Base-by-base conservation (phyloP, 2,888 invertebrate genomes). In the Monopis laevigella region DNA sequence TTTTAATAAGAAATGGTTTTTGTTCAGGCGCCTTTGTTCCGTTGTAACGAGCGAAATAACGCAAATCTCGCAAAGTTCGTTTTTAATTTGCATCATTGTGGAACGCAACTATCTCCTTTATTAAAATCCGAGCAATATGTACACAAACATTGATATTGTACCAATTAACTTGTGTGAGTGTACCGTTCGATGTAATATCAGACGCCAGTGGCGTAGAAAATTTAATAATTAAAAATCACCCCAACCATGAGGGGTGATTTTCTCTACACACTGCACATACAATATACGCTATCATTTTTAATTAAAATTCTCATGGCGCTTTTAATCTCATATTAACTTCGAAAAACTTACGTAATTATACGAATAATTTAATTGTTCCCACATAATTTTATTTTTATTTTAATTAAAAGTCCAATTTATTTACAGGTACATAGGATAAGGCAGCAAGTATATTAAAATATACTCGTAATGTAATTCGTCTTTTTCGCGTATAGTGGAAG, bases 211-310 rank as follows among this genome's bases (percentile, higher is more conserved):
- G 74, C 70, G 71, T 69, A 71, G 69, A 75, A 63, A 72, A 70
- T 75, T 74, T 75, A 75, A 77, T 77, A 74, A 78, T 77, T 75
- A 75, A 80, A 78, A 80, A 75, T 71, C 75, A 69, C 77, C 77
- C 75, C 69, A 62, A 54, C 62, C 56, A 51, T 54, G 53, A 55
- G 58, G 64, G 68, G 66, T 62, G 56, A 28, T 40, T 39, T 29
- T 28, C 21, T 49, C 52, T 55, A 56, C 59, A 57, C 55, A 65
- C 62, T 62, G 69, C 62, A 68, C 65, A n/a, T n/a, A n/a, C n/a
- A 71, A 73, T 67, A 72, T 61, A 57, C 62, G 68, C 68, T 74
- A 74, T 71, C 67, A 73, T 66, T 75, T 75, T 78, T 74, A 74
- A 70, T 70, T 70, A 70, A 71, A 66, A 60, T 62, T 57, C 58